Percentiles rank a stretch among this genome's conserved stretches.
These are phyloP conservation scores for Columba janthina DNA, from an alignment of 2,113 vertebrate species.

Conservation along the genomic window DNA sequence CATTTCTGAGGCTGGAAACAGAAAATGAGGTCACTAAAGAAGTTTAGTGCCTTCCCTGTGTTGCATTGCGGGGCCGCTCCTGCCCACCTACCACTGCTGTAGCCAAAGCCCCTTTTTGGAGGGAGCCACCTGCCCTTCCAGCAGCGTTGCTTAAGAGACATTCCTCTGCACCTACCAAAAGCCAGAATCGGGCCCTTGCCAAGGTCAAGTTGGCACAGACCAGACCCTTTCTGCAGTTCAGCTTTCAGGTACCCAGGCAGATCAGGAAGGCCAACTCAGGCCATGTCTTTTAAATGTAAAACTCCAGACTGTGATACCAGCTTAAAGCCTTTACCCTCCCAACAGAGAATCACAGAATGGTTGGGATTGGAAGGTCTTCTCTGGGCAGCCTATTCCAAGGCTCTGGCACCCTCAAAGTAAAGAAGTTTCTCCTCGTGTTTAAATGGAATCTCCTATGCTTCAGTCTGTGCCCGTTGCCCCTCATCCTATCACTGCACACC, in stretches of 20 bases:
- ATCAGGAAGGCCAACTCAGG: neutral
- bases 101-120: accelerated
- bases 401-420: too few relatives aligned
- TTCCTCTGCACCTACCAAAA: neutral
- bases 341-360: too few relatives aligned
- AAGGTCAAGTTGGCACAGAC: accelerated
- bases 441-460: too few relatives aligned
- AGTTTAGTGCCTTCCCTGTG: neutral
- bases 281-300: neutral
- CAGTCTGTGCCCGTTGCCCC: too few relatives aligned
- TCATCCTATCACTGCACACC: too few relatives aligned
- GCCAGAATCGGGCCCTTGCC: neutral
- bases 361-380: too few relatives aligned
- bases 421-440: too few relatives aligned
- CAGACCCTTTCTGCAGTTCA: neutral
- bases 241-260: neutral
- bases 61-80: neutral
- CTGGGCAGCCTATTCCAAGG: too few relatives aligned
- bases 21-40: neutral
- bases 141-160: neutral
- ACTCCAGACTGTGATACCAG: accelerated
- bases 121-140: too few relatives aligned
- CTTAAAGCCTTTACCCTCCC: neutral
- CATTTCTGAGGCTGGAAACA: neutral
- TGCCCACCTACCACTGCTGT: neutral